A percentile compares a stretch with the other conserved stretches of the same genome.
Conservation (phyloP, 1,140 invertebrate species). For the Heliconius himera region DNA sequence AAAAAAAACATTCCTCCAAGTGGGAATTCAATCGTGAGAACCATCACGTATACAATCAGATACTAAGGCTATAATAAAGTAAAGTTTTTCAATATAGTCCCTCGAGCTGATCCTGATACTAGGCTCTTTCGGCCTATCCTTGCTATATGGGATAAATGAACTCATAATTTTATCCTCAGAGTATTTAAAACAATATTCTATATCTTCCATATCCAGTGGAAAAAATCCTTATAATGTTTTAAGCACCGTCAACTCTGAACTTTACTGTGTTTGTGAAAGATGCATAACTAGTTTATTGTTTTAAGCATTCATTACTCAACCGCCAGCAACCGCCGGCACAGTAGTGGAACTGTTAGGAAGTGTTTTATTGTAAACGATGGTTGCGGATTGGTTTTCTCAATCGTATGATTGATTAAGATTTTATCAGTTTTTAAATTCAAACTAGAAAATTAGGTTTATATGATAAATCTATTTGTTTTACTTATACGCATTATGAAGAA, state of each 20-base stretch:
- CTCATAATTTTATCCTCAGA: background rate
- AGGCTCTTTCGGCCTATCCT: background rate
- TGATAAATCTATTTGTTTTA: too few relatives aligned
- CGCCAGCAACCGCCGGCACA: background rate
- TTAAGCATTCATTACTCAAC: background rate
- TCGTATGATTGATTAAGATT: too few relatives aligned
- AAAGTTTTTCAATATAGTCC: background rate
- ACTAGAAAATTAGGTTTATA: too few relatives aligned
- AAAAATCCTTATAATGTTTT: background rate
- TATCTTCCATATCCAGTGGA: background rate
- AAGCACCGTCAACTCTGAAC: background rate
- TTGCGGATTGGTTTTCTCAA: too few relatives aligned
- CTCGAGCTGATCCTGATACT: background rate
- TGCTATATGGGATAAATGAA: background rate
- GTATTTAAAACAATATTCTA: background rate
- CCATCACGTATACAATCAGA: too few relatives aligned
- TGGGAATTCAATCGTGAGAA: too few relatives aligned
- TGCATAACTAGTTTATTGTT: conserved; percentile 9
- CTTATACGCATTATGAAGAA: too few relatives aligned
- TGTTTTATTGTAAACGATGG: background rate
- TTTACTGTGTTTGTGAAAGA: conserved; percentile 7
- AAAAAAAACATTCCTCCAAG: too few relatives aligned
- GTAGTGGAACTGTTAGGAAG: background rate
- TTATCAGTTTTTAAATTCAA: too few relatives aligned
- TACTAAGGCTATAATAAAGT: background rate